Evolutionary conservation across 2,113 vertebrate species (phyloP).

Genomic region (Quiscalus mexicanus): DNA sequence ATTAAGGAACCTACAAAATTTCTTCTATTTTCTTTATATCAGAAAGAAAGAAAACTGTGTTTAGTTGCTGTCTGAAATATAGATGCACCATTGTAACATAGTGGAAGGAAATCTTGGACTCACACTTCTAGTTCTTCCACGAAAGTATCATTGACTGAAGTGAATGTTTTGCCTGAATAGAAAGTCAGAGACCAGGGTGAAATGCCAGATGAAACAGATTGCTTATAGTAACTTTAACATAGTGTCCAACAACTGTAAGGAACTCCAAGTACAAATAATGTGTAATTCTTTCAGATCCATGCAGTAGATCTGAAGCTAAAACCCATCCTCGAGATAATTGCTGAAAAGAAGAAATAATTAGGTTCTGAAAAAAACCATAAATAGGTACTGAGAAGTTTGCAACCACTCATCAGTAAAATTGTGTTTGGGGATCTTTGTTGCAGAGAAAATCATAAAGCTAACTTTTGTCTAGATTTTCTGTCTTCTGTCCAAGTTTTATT

Average conservation of each 20-base stretch:
- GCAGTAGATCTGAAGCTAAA: neutral
- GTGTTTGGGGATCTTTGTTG: neutral
- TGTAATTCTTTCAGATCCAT: neutral
- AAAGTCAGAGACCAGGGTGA: neutral
- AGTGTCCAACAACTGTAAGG: neutral
- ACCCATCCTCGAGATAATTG: neutral
- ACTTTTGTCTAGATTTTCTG: neutral
- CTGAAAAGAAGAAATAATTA: neutral
- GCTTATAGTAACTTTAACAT: neutral
- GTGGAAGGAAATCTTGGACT: neutral
- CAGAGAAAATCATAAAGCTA: neutral
- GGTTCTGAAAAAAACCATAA: neutral
- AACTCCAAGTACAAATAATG: neutral
- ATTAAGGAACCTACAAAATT: neutral
- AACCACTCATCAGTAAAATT: neutral
- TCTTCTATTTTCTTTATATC: neutral
- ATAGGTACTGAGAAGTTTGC: neutral
- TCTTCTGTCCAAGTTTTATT: neutral
- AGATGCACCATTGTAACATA: neutral
- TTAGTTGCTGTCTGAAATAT: neutral
- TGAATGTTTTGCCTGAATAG: neutral
- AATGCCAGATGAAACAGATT: neutral
- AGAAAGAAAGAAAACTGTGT: slow-evolving; percentile 7
- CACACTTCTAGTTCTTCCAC: neutral
- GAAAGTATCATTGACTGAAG: slow-evolving; percentile 11